phyloP scores from a whole-genome alignment of 1,140 invertebrate species.

The Drosophila kikkawai region DNA sequence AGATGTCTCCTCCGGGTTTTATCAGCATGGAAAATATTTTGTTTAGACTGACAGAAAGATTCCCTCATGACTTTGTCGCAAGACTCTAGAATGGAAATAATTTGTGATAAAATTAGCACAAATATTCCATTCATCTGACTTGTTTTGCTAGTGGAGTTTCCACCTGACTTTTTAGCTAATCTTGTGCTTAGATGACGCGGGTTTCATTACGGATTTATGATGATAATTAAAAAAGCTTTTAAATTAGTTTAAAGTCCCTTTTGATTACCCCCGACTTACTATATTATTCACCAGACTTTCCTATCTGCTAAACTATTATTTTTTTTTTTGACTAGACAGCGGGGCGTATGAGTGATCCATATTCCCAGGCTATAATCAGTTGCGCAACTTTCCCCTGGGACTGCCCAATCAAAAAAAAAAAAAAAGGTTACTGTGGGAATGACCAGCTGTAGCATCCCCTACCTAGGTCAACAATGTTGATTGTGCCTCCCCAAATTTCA shows the following conservation, averaged over 20 bases:
- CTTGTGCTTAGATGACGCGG: background rate
- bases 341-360: constrained; percentile 37
- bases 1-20: constrained; percentile 5
- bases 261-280: background rate
- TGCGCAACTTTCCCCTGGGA: constrained; percentile 15
- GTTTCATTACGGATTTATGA: background rate
- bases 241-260: background rate
- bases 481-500: constrained; percentile 27
- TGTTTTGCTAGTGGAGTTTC: constrained; percentile 2
- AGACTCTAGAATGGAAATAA: constrained; percentile 4
- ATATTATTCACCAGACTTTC: background rate
- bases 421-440: constrained; percentile 11
- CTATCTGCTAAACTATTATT: background rate
- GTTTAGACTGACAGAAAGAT: constrained; percentile 7
- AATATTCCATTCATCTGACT: constrained; percentile 23
- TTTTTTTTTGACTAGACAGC: constrained; percentile 19
- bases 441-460: constrained; percentile 25
- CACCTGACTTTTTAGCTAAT: constrained; percentile 8
- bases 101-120: constrained; percentile 6
- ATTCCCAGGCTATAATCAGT: constrained; percentile 12
- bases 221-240: background rate
- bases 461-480: constrained; percentile 61
- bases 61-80: constrained; percentile 1
- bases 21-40: constrained; percentile 35
- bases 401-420: background rate